Base-by-base conservation (phyloP, 2,888 invertebrate species). In the Sminthurinus aureus region DNA sequence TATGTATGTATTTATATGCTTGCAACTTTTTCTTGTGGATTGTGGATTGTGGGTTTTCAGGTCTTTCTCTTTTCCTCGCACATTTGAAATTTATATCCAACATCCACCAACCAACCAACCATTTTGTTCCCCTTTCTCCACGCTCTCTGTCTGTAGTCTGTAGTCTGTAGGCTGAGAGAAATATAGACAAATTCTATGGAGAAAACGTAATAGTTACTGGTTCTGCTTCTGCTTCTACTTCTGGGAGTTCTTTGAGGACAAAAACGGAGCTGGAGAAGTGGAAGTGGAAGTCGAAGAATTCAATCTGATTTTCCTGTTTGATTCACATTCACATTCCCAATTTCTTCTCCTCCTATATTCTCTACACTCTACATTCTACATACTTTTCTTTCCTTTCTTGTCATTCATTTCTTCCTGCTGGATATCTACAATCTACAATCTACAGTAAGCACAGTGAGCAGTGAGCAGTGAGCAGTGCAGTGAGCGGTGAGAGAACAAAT, bases 301-400 rank as follows among this genome's bases (percentile, higher is more conserved):
- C 78, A 64, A 58, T 78, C 78, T 78, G 78, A 64, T 78, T 64
- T 26, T 75, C 38, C 52, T 22, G n/a, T n/a, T 38, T 52, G 13
- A 38, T 38, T 38, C 24, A 24, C 73, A 9, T 18, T 76, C 76
- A 75, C 71, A n/a, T 50, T 26, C 15, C 24, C 74, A 22, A n/a
- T 51, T 52, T 6, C 52, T 9, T 26, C 69, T 69, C 69, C 24
- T 22, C 74, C 12, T 4, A 24, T 71, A n/a, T 74, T 38, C 50
- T 22, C 24, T 22, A 13, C 74, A 38, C 6, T 38, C 38, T 4
- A 38, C 38, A 38, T 38, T 38, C 38, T 38, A 38, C 38, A 38
- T 38, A 38, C 22, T 20, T 76, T 26, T 76, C 76, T 76, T 12
- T 75, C 58, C 76, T 76, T 52, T n/a, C 76, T 52, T 20, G 74